Conservation (phyloP, 2,797 vertebrate species). For the Amblyraja radiata region DNA sequence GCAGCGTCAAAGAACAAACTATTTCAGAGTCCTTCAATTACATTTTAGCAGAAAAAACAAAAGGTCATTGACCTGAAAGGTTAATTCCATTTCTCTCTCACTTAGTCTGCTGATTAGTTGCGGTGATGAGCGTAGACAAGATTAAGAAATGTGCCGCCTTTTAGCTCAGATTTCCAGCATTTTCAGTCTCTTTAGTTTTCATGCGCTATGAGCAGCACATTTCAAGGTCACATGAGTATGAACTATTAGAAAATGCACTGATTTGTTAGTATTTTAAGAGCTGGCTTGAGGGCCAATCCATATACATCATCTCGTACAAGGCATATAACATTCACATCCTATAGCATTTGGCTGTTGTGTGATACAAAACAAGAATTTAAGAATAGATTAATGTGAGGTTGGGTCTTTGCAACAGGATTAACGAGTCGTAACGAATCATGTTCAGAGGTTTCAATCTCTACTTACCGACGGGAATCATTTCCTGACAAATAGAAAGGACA, state of each 20-base stretch:
- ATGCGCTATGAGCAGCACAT: no score
- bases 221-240: no score
- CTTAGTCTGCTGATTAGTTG: no score
- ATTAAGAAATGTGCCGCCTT: no score
- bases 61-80: no score
- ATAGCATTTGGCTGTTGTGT: neutral
- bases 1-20: no score
- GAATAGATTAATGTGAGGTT: slow-evolving; percentile 37
- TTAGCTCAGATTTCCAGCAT: no score
- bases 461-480: slow-evolving; percentile 38
- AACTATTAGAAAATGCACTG: neutral
- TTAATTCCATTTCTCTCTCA: no score
- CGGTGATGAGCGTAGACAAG: no score
- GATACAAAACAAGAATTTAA: neutral
- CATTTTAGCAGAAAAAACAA: no score
- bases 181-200: no score
- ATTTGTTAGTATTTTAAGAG: neutral
- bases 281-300: neutral
- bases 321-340: neutral
- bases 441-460: slow-evolving; percentile 41
- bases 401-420: slow-evolving; percentile 41
- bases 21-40: no score
- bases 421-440: slow-evolving; percentile 24
- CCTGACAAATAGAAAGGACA: slow-evolving; percentile 40
- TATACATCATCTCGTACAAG: neutral